Percentiles rank a stretch among this genome's conserved stretches.
phyloP scores from a whole-genome alignment of 1,140 invertebrate genomes.

The Pectinophora gossypiella region DNA sequence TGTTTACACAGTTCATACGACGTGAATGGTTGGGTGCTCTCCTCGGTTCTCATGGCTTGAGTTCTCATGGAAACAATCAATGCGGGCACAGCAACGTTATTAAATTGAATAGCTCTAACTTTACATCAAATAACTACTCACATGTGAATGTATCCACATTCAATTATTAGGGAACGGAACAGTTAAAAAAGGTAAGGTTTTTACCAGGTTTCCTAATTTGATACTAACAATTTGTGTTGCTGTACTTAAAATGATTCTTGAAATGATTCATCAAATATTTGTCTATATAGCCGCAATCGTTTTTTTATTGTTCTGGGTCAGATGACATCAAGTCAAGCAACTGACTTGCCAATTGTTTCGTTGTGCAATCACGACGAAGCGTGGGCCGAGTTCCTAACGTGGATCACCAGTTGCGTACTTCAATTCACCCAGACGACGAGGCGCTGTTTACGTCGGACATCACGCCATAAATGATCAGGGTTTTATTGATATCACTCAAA shows the following conservation, averaged over 20 bases:
- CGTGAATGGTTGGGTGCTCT: conserved; percentile 30
- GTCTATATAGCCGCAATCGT: no score
- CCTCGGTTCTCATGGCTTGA: conserved; percentile 44
- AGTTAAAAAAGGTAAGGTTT: background rate
- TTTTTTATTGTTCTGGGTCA: no score
- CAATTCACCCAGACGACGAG: background rate
- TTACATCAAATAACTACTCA: conserved; percentile 37
- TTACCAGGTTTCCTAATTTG: background rate
- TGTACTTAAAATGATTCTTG: no score
- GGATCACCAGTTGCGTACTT: background rate
- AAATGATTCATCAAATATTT: no score
- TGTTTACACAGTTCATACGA: conserved; percentile 21
- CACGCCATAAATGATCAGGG: no score
- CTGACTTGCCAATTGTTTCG: background rate
- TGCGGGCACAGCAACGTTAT: conserved; percentile 39
- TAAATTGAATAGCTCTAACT: conserved; percentile 39
- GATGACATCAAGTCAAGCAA: background rate
- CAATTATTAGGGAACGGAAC: background rate
- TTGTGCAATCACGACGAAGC: background rate
- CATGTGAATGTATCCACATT: conserved; percentile 8
- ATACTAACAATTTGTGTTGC: no score
- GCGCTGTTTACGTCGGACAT: background rate
- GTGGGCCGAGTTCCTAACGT: background rate
- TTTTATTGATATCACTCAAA: no score
- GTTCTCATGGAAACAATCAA: conserved; percentile 55